Percentiles rank a stretch among this genome's conserved stretches.
Conservation (phyloP, 2,888 invertebrate species). For the Drosophila prostipennis region DNA sequence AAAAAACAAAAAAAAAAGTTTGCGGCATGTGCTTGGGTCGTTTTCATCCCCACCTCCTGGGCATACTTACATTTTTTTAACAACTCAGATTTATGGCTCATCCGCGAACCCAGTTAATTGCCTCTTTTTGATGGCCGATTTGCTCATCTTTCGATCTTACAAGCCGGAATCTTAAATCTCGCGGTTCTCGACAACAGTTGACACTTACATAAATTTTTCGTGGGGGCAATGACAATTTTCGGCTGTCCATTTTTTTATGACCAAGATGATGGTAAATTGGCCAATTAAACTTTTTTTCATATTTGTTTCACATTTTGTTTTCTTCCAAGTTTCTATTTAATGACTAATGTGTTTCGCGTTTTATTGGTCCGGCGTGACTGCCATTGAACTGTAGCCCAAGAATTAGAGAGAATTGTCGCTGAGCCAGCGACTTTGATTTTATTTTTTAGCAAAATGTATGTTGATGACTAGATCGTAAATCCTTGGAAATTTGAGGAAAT, state of each 20-base stretch:
- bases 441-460: slow-evolving; percentile 15
- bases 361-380: slow-evolving; percentile 46
- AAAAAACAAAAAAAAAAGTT: slow-evolving; percentile 38
- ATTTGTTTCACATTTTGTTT: slow-evolving; percentile 55
- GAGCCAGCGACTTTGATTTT: slow-evolving; percentile 28
- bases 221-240: slow-evolving; percentile 42
- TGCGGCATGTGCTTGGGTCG: slow-evolving; percentile 57
- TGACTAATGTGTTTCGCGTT: slow-evolving; percentile 50
- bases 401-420: slow-evolving; percentile 42
- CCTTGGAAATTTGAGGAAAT: background rate
- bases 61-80: slow-evolving; percentile 52
- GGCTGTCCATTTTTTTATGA: slow-evolving; percentile 54
- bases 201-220: slow-evolving; percentile 50
- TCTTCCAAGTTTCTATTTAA: slow-evolving; percentile 57
- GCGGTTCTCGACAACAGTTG: slow-evolving; percentile 60
- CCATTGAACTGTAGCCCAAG: slow-evolving; percentile 57
- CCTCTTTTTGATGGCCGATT: slow-evolving; percentile 52
- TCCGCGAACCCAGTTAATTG: slow-evolving; percentile 64
- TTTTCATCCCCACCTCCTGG: slow-evolving; percentile 32
- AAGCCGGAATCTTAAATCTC: slow-evolving; percentile 24
- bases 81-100: slow-evolving; percentile 71
- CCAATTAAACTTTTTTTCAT: slow-evolving; percentile 75
- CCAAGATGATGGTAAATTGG: slow-evolving; percentile 71
- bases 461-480: slow-evolving; percentile 17
- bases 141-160: slow-evolving; percentile 46